Evolutionary conservation across 1,140 invertebrate genomes (phyloP).

Genomic region (Brachionus angularis): DNA sequence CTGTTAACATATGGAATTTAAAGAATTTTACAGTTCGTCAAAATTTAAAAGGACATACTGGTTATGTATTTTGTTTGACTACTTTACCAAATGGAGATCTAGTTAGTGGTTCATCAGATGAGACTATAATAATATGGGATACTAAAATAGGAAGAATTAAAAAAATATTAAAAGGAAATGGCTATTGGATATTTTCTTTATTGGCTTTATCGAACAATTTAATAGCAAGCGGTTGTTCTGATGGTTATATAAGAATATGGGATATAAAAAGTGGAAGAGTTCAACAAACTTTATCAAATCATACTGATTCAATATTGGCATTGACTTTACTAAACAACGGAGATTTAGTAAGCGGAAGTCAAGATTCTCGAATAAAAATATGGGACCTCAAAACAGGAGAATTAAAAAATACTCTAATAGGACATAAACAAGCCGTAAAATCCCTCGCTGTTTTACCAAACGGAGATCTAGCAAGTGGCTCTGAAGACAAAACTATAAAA

Average conservation of each 20-base stretch:
- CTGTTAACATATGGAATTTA: conserved; percentile 10
- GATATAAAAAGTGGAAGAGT: background rate
- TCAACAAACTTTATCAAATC: background rate
- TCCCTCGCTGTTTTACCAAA: background rate
- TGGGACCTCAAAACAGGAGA: conserved; percentile 16
- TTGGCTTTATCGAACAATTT: background rate
- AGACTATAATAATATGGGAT: conserved; percentile 16
- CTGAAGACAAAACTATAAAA: background rate
- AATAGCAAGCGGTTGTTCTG: conserved; percentile 4
- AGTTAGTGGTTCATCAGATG: conserved; percentile 21
- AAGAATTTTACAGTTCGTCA: background rate
- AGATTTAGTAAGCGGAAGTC: background rate
- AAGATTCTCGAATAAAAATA: conserved; percentile 3
- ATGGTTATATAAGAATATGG: conserved; percentile 19
- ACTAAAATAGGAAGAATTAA: background rate
- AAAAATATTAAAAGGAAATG: background rate
- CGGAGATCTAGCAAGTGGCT: conserved; percentile 12
- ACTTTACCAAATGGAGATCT: background rate
- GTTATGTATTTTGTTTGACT: background rate
- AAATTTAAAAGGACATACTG: conserved; percentile 19
- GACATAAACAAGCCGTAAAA: conserved; percentile 23
- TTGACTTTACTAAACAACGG: conserved; percentile 14
- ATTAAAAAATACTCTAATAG: conserved; percentile 26
- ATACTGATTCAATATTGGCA: background rate
- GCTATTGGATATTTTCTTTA: conserved; percentile 5